Conservation (phyloP, 2,797 vertebrate species). For the Otus scops region DNA sequence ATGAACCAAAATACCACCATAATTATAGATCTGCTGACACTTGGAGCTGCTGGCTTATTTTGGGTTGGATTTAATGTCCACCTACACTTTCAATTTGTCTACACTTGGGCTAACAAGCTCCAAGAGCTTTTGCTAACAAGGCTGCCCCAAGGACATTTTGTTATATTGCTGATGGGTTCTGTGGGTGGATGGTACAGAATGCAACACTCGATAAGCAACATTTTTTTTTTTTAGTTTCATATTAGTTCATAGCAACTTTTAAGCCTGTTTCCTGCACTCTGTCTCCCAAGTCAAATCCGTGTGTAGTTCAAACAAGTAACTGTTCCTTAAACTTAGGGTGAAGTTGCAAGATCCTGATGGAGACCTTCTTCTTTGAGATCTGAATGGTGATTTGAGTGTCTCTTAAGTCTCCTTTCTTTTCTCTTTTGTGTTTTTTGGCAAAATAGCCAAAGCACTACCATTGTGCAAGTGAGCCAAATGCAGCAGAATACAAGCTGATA, state of each 20-base stretch:
- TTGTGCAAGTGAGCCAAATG: not conserved
- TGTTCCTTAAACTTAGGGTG: not conserved
- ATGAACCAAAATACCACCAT: not conserved
- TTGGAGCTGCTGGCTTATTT: not conserved
- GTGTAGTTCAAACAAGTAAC: not conserved
- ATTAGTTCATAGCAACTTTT: not conserved
- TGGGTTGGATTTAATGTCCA: not conserved
- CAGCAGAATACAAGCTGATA: not conserved
- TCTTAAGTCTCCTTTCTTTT: not conserved
- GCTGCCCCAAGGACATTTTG: not conserved
- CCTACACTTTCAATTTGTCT: not conserved
- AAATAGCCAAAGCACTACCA: not conserved
- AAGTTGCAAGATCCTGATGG: not conserved
- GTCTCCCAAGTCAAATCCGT: not conserved
- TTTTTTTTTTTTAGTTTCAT: not conserved
- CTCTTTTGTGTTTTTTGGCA: not conserved
- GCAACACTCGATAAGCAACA: not conserved
- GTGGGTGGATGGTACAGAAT: not conserved
- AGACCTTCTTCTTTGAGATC: not conserved
- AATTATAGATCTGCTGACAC: not conserved
- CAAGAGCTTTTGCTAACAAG: not conserved
- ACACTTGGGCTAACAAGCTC: not conserved
- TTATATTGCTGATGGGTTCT: not conserved
- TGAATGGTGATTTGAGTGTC: not conserved
- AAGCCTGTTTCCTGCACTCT: not conserved